These are phyloP conservation scores for Crocuta crocuta DNA, from an alignment of 2,113 vertebrate genomes.

Conservation along the genomic window DNA sequence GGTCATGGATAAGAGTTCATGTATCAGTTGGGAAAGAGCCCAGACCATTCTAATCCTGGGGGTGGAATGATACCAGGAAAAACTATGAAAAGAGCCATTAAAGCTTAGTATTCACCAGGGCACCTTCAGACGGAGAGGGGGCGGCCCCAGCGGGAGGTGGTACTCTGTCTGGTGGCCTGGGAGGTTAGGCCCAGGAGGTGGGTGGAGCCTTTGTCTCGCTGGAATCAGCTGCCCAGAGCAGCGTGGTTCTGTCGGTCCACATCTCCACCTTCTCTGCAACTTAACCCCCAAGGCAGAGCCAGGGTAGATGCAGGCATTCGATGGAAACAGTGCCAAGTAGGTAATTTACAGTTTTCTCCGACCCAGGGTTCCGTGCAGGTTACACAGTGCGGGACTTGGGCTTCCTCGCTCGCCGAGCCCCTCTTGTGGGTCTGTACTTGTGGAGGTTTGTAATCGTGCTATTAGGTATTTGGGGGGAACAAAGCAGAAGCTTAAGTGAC, in stretches of 20 bases:
- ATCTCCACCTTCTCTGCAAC: neutral
- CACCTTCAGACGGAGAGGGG: rapidly evolving
- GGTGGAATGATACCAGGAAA: neutral
- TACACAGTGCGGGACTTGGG: neutral
- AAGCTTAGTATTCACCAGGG: neutral
- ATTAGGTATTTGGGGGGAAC: neutral
- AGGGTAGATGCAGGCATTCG: neutral
- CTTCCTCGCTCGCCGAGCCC: neutral
- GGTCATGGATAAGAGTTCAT: neutral
- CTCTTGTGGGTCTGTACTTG: neutral
- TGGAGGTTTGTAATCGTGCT: neutral
- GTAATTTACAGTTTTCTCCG: neutral
- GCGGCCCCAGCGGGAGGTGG: neutral
- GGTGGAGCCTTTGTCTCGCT: neutral
- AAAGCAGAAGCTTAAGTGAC: neutral
- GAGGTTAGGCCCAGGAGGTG: neutral
- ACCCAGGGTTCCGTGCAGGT: neutral
- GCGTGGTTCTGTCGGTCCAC: neutral
- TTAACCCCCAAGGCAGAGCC: neutral
- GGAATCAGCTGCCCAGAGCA: neutral
- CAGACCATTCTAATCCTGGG: neutral
- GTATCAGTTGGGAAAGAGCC: neutral
- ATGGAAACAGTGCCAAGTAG: neutral
- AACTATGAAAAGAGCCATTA: neutral
- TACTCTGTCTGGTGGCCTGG: neutral